These are phyloP conservation scores for Hedya salicella DNA, from an alignment of 2,888 invertebrate genomes.

Conservation along the genomic window DNA sequence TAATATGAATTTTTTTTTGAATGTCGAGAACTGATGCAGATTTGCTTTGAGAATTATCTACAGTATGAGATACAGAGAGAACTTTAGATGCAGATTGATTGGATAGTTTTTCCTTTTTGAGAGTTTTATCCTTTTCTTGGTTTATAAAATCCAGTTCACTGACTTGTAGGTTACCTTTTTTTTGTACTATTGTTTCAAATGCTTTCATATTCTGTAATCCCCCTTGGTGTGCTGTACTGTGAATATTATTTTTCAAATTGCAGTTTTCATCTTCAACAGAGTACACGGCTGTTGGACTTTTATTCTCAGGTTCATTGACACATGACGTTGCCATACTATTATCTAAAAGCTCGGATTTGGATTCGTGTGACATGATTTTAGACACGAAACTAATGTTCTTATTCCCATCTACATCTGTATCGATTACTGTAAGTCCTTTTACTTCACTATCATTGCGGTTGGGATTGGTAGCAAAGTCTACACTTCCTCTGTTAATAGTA, in stretches of 20 bases:
- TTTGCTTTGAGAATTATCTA: neutral
- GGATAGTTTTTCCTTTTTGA: neutral
- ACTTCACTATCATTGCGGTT: neutral
- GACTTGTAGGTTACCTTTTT: neutral
- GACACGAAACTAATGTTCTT: neutral
- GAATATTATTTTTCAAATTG: neutral
- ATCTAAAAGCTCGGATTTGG: neutral
- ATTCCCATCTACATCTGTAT: neutral
- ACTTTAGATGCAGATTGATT: neutral
- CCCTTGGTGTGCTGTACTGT: neutral
- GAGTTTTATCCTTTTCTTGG: neutral
- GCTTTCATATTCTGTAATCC: neutral
- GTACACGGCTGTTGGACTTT: neutral
- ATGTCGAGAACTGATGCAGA: neutral
- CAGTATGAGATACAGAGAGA: neutral
- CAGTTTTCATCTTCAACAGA: neutral
- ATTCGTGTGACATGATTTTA: slow-evolving; percentile 8
- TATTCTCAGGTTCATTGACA: neutral
- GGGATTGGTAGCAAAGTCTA: neutral
- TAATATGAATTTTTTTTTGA: neutral
- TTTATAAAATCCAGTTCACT: neutral
- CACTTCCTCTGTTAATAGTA: neutral
- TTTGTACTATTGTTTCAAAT: neutral
- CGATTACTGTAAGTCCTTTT: neutral
- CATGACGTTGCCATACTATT: neutral